These are phyloP conservation scores for Alauda arvensis DNA, from an alignment of 2,797 vertebrate species.

Conservation along the genomic window DNA sequence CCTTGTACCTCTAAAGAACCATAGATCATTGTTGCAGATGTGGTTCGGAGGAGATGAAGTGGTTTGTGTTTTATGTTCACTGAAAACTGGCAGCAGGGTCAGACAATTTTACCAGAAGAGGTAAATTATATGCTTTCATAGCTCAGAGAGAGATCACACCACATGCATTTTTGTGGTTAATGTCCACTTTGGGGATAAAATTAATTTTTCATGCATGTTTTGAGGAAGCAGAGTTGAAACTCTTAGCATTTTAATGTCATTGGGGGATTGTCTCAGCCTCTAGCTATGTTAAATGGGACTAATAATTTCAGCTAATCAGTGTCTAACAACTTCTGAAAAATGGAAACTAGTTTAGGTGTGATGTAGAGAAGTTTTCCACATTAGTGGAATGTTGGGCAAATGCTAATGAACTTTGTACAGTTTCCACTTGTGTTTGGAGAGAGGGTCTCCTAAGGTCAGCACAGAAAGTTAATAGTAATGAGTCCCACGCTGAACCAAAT, in stretches of 20 bases:
- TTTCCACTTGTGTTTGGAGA: conserved; percentile 54
- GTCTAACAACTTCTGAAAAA: conserved; percentile 55
- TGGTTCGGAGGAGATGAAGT: not conserved
- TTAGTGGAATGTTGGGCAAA: conserved; percentile 37
- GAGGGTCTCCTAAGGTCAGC: conserved; percentile 40
- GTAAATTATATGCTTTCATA: conserved; percentile 15
- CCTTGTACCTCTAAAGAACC: not conserved
- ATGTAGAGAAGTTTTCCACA: conserved; percentile 54
- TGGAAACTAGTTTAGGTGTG: conserved; percentile 53
- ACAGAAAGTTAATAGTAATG: not conserved
- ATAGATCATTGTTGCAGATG: not conserved
- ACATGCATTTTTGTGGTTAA: conserved; percentile 33
- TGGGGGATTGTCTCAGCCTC: conserved; percentile 49
- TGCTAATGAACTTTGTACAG: conserved; percentile 38
- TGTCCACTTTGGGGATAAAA: conserved; percentile 51
- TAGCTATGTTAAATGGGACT: conserved; percentile 47
- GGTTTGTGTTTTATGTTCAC: conserved; percentile 7
- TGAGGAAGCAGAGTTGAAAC: conserved; percentile 29
- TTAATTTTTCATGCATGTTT: conserved; percentile 45
- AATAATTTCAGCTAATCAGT: conserved; percentile 54
- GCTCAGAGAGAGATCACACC: not conserved
- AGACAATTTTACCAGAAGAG: conserved; percentile 20
- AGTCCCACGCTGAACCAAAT: not conserved
- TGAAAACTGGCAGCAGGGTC: conserved; percentile 11
- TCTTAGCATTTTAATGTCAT: conserved; percentile 24